These are phyloP conservation scores for Phaethornis superciliosus DNA, from an alignment of 2,113 vertebrate genomes.

Conservation along the genomic window DNA sequence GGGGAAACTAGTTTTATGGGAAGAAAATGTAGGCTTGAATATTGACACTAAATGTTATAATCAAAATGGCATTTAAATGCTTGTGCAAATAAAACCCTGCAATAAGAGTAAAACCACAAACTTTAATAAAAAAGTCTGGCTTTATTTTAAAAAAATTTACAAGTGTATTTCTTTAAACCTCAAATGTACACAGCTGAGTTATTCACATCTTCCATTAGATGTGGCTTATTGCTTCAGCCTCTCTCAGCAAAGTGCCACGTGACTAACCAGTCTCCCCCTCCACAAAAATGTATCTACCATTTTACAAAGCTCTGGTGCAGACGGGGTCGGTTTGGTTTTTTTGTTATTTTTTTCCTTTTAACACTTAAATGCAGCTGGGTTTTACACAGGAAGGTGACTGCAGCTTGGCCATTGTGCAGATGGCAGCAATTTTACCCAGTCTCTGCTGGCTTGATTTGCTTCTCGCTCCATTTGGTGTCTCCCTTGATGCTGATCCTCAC, in stretches of 20 bases:
- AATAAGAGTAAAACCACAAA: slow-evolving; percentile 77
- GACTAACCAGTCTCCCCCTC: slow-evolving; percentile 65
- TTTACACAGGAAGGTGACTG: background rate
- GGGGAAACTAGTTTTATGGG: slow-evolving; percentile 67
- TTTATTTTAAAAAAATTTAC: slow-evolving; percentile 79
- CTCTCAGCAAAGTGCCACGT: slow-evolving; percentile 66
- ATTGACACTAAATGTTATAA: slow-evolving; percentile 76
- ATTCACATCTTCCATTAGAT: slow-evolving; percentile 76
- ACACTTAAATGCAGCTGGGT: slow-evolving; percentile 39
- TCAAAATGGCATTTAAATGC: slow-evolving; percentile 79
- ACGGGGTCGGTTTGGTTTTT: background rate
- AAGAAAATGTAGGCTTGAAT: slow-evolving; percentile 73
- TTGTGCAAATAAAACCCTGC: slow-evolving; percentile 75
- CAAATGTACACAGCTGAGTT: slow-evolving; percentile 68
- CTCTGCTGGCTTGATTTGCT: background rate
- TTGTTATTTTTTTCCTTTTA: background rate
- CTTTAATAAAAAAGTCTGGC: slow-evolving; percentile 74
- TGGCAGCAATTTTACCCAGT: slow-evolving; percentile 54
- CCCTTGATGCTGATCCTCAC: background rate
- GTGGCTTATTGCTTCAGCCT: slow-evolving; percentile 71
- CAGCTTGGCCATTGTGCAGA: background rate
- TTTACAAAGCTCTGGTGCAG: slow-evolving; percentile 40
- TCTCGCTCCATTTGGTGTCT: background rate
- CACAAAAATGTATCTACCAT: slow-evolving; percentile 46
- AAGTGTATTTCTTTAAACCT: slow-evolving; percentile 76